phyloP scores from a whole-genome alignment of 1,140 invertebrate species.

The Drosophila cardini region DNA sequence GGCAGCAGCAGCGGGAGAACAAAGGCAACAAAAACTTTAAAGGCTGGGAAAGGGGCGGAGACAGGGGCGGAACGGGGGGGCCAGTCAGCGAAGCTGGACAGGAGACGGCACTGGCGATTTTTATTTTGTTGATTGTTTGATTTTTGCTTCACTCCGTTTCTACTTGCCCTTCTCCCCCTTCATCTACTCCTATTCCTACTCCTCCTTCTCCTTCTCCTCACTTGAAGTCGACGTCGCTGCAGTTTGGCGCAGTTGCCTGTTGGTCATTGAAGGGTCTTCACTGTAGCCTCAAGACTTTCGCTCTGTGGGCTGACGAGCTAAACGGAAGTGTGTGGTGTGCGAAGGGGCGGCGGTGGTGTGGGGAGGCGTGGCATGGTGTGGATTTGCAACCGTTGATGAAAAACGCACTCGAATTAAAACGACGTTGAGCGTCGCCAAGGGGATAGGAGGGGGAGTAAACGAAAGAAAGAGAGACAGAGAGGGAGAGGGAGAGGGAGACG shows the following conservation, averaged over 20 bases:
- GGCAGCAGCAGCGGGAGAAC: constrained; percentile 25
- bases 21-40: constrained; percentile 65
- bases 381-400: constrained; percentile 58
- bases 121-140: constrained; percentile 83
- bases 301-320: constrained; percentile 56
- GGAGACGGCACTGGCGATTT: constrained; percentile 50
- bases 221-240: not conserved
- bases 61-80: not conserved
- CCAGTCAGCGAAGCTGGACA: constrained; percentile 27
- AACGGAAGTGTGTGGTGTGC: constrained; percentile 63
- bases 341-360: not conserved
- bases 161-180: no score
- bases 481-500: constrained; percentile 5
- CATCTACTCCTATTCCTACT: no score
- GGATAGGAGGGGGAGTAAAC: constrained; percentile 2
- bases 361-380: not conserved
- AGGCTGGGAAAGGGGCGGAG: no score
- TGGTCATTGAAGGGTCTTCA: constrained; percentile 76
- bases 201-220: no score
- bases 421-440: constrained; percentile 40
- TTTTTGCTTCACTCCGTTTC: constrained; percentile 64
- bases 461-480: not conserved
- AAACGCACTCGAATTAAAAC: constrained; percentile 82
- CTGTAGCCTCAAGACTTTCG: constrained; percentile 79
- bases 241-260: constrained; percentile 68